Percentiles rank a stretch among this genome's conserved stretches.
phyloP scores from a whole-genome alignment of 1,140 invertebrate species.

The Drosophila nigromelanica region DNA sequence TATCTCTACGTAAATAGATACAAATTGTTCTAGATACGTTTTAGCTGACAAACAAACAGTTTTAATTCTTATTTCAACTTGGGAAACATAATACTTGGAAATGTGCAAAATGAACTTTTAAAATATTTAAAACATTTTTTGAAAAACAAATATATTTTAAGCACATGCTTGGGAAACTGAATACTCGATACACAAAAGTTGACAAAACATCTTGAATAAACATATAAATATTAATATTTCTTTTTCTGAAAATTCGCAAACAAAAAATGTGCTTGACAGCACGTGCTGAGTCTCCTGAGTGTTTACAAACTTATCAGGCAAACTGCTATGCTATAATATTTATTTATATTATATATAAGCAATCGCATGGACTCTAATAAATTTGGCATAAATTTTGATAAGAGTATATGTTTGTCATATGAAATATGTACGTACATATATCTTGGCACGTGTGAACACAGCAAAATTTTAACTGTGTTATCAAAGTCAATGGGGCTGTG shows the following conservation, averaged over 20 bases:
- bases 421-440: neutral
- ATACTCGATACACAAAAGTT: neutral
- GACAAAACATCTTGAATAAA: conserved; percentile 4
- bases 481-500: conserved; percentile 19
- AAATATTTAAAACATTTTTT: neutral
- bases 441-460: conserved; percentile 18
- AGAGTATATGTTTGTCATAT: neutral
- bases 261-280: neutral
- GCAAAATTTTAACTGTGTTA: conserved; percentile 12
- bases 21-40: neutral
- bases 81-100: neutral
- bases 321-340: neutral
- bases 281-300: conserved; percentile 6
- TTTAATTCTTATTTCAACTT: conserved; percentile 1
- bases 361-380: neutral
- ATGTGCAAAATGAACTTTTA: no score
- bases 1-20: neutral
- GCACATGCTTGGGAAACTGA: no score
- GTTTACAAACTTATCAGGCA: neutral
- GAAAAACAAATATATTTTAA: neutral
- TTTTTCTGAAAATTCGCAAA: neutral
- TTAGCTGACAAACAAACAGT: no score
- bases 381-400: neutral
- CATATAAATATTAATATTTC: neutral
- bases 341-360: neutral